These are phyloP conservation scores for Bursaphelenchus okinawaensis DNA, from an alignment of 2,888 invertebrate genomes.

Conservation along the genomic window DNA sequence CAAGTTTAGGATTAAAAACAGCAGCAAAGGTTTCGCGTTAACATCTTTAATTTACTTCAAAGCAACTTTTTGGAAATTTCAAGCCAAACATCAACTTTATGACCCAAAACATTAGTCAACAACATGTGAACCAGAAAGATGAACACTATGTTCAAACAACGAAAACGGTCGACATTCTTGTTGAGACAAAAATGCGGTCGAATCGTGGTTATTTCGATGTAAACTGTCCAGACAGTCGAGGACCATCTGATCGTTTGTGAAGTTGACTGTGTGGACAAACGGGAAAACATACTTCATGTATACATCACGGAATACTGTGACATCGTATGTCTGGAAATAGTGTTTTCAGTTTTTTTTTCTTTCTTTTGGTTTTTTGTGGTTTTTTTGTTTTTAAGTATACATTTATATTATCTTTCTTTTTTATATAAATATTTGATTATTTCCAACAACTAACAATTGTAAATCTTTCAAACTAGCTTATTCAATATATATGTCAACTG, in stretches of 20 bases:
- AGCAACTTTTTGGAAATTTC: not conserved
- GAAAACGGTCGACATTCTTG: conserved; percentile 11
- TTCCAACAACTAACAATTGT: too few species aligned
- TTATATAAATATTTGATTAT: too few species aligned
- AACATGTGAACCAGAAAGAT: conserved; percentile 18
- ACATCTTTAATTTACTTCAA: too few species aligned
- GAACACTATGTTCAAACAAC: conserved; percentile 16
- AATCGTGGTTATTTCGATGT: conserved; percentile 11
- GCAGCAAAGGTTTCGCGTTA: too few species aligned
- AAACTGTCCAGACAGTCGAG: conserved; percentile 6
- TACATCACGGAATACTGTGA: conserved; percentile 11
- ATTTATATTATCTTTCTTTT: too few species aligned
- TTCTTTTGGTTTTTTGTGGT: too few species aligned
- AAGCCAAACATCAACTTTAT: not conserved
- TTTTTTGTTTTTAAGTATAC: too few species aligned
- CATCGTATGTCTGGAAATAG: not conserved
- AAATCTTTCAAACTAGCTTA: too few species aligned
- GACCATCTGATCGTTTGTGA: not conserved
- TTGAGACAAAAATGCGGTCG: conserved; percentile 13
- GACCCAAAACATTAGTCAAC: conserved; percentile 17
- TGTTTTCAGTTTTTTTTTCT: too few species aligned
- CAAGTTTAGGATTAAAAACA: too few species aligned
- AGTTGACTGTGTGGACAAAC: conserved; percentile 9
- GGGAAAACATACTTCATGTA: conserved; percentile 22
- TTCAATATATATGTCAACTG: too few species aligned